Base-by-base conservation (phyloP, 1,140 invertebrate genomes). In the Drosophila rhopaloa region DNA sequence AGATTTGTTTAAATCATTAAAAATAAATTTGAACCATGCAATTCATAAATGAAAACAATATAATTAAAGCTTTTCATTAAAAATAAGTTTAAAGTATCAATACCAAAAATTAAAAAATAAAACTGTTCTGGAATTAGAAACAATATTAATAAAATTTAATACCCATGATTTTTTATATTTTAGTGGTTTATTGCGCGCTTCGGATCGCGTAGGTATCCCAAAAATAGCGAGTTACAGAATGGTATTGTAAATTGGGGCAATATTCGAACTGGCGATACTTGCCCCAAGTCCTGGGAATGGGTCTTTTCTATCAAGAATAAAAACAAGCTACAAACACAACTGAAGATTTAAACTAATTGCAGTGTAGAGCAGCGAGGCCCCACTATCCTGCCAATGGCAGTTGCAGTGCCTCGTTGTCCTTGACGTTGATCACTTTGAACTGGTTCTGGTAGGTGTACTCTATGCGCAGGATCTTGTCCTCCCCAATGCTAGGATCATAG, bases 401-500 rank as follows among this genome's bases (percentile, higher is more conserved):
- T 93, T 95, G 95, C 27, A 98, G 91, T 41, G 94, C 92, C 89
- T 98, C 96, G 55, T 93, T 95, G 92, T 99, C 98, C 70, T 94
- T 93, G 29, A 98, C 93, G n/a, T 96, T 95, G 79, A 97, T 95
- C 88, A 96, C 94, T 92, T 98, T 96, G 6, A 95, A 93, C 83
- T 96, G 94, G 91, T 95, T 95, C 79, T 96, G 95, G 93, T 97
- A 99, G 79, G 95, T 94, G 92, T 99, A 99, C 80, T 97, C 95
- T 62, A 99, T 94, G 40, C 95, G 95, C 27, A 99, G 93, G 67
- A 95, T 95, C 93, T 99, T 99, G 6, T 97, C 96, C 77, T 99
- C 98, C 4, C 98, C 97, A 14, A 98, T 95, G 90, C 97, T 98
- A 0, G 98, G 98, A 93, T 99, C 98, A 93, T 97, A 99, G 93